A percentile compares a stretch with the other conserved stretches of the same genome.
These are phyloP conservation scores for Nixonia krombeini DNA, from an alignment of 1,140 invertebrate species.

Conservation along the genomic window DNA sequence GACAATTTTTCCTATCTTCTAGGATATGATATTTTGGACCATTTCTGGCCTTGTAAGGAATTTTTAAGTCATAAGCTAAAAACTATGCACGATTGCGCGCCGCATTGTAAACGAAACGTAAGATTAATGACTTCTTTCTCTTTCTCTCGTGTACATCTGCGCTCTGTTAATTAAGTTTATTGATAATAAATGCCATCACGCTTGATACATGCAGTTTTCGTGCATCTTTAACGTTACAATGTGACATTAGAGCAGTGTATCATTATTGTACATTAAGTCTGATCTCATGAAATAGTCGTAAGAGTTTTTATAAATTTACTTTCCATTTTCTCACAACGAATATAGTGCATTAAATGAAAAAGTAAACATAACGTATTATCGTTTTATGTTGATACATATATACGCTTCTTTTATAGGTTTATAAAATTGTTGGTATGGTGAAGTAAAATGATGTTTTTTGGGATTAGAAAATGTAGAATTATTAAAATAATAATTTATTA, in stretches of 20 bases:
- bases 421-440: no score
- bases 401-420: no score
- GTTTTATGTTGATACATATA: no score
- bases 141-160: slow-evolving; percentile 71
- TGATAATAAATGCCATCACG: slow-evolving; percentile 73
- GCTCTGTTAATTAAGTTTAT: slow-evolving; percentile 73
- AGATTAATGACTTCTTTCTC: slow-evolving; percentile 63
- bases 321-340: slow-evolving; percentile 3
- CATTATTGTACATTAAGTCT: slow-evolving; percentile 22
- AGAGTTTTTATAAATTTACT: neutral
- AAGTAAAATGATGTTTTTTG: no score
- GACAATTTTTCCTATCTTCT: neutral
- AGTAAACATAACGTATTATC: no score
- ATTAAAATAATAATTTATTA: slow-evolving; percentile 38
- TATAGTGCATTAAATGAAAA: slow-evolving; percentile 6
- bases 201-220: slow-evolving; percentile 62
- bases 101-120: slow-evolving; percentile 64
- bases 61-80: slow-evolving; percentile 67
- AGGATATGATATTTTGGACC: slow-evolving; percentile 32
- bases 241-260: slow-evolving; percentile 15
- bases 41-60: slow-evolving; percentile 57
- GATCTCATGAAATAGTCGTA: slow-evolving; percentile 36
- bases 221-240: slow-evolving; percentile 33
- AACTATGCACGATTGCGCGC: slow-evolving; percentile 61
- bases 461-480: neutral